Evolutionary conservation across 1,140 invertebrate genomes (phyloP).

Genomic region (Ceratoteleas bidentatus): DNA sequence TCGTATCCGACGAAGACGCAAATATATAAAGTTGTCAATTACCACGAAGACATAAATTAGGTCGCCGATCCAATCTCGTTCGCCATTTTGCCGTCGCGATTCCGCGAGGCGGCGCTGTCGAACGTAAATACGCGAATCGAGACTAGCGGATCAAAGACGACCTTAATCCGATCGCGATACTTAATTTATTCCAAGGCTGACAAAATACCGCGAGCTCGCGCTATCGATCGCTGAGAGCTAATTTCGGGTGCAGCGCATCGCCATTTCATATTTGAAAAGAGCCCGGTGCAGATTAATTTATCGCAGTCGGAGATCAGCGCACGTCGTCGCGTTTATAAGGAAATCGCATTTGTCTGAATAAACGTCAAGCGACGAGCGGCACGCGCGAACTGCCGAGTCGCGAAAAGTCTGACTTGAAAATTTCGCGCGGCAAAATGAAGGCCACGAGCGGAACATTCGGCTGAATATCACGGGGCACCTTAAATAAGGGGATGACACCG

Average conservation of each 20-base stretch:
- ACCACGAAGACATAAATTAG: slow-evolving; percentile 28
- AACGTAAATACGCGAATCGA: slow-evolving; percentile 48
- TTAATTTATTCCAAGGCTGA: slow-evolving; percentile 66
- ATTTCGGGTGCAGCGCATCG: slow-evolving; percentile 21
- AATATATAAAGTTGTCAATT: slow-evolving; percentile 33
- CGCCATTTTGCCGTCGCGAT: slow-evolving; percentile 30
- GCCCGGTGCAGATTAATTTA: slow-evolving; percentile 6
- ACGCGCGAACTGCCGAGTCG: no score
- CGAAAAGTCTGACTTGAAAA: no score
- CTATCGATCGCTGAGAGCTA: slow-evolving; percentile 48
- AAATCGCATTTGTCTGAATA: slow-evolving; percentile 25
- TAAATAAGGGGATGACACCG: no score
- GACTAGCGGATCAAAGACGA: slow-evolving; percentile 52
- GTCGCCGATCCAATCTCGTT: slow-evolving; percentile 23
- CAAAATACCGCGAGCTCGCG: slow-evolving; percentile 44
- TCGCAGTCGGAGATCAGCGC: neutral
- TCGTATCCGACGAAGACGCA: neutral
- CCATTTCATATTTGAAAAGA: slow-evolving; percentile 32
- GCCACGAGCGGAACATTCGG: no score
- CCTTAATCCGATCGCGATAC: slow-evolving; percentile 63
- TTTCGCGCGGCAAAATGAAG: no score
- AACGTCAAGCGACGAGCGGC: slow-evolving; percentile 5
- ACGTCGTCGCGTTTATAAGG: slow-evolving; percentile 10
- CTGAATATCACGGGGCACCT: no score
- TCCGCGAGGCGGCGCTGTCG: slow-evolving; percentile 44